Evolutionary conservation across 2,113 vertebrate species (phyloP).

Genomic region (Ageneiosus marmoratus): DNA sequence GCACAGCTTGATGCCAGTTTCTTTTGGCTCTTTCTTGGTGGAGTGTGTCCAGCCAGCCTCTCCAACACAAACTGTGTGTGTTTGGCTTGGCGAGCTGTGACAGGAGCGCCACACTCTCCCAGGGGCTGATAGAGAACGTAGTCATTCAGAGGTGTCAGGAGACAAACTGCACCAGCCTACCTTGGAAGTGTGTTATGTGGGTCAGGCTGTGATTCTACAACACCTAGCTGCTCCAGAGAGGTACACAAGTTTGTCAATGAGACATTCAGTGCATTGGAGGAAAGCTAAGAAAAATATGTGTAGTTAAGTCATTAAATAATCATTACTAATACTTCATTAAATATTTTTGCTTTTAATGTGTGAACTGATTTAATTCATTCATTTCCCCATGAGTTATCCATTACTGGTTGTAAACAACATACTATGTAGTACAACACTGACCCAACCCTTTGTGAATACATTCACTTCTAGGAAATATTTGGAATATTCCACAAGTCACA

Average conservation of each 20-base stretch:
- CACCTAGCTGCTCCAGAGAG: not conserved
- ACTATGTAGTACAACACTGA: not conserved
- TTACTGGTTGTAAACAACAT: not conserved
- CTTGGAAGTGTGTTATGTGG: constrained; percentile 18
- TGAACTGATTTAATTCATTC: not conserved
- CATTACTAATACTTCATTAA: not conserved
- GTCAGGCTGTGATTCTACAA: not conserved
- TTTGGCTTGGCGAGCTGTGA: constrained; percentile 46
- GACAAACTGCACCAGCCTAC: constrained; percentile 27
- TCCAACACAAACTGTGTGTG: constrained; percentile 54
- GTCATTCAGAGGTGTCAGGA: constrained; percentile 36
- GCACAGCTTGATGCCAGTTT: constrained; percentile 51
- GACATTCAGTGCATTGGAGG: not conserved
- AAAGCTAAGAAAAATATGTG: not conserved
- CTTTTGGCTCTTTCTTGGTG: constrained; percentile 49
- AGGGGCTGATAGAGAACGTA: constrained; percentile 36
- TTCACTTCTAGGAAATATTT: not conserved
- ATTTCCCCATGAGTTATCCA: not conserved
- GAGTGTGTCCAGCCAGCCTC: constrained; percentile 36
- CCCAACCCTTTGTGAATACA: not conserved
- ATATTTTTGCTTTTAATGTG: not conserved
- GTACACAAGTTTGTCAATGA: not conserved
- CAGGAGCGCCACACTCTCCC: constrained; percentile 17
- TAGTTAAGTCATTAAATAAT: not conserved
- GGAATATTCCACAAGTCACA: not conserved